Evolutionary conservation across 2,888 invertebrate genomes (phyloP).

Genomic region (Actias luna): DNA sequence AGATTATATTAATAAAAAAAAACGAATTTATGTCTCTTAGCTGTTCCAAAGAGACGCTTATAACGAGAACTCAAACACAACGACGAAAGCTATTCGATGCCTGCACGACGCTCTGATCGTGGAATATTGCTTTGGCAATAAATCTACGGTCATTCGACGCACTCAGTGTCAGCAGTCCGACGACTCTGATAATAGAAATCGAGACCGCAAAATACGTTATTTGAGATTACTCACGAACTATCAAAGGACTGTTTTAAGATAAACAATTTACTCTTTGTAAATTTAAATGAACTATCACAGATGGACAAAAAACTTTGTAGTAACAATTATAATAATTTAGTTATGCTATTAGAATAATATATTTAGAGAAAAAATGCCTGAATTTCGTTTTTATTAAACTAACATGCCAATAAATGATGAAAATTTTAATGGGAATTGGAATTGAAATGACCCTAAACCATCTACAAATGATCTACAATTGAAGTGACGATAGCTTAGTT

Average conservation of each 20-base stretch:
- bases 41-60: not conserved
- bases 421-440: too few relatives aligned
- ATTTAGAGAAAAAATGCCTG: too few relatives aligned
- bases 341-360: too few relatives aligned
- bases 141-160: conserved; percentile 28
- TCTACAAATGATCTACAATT: too few relatives aligned
- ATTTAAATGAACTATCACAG: not conserved
- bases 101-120: not conserved
- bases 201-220: not conserved
- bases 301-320: too few relatives aligned
- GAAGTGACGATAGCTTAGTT: too few relatives aligned
- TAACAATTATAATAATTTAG: too few relatives aligned
- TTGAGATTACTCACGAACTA: not conserved
- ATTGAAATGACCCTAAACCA: too few relatives aligned
- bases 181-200: conserved; percentile 17
- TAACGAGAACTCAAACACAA: not conserved
- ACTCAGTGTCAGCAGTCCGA: conserved; percentile 21
- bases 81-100: conserved; percentile 1
- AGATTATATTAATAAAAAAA: too few relatives aligned
- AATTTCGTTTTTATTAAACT: too few relatives aligned
- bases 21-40: not conserved
- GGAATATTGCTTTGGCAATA: conserved; percentile 51
- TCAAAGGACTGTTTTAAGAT: not conserved
- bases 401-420: too few relatives aligned
- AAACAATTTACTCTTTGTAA: not conserved